A percentile compares a stretch with the other conserved stretches of the same genome.
Conservation (phyloP, 2,797 vertebrate genomes). For the Lateolabrax maculatus region DNA sequence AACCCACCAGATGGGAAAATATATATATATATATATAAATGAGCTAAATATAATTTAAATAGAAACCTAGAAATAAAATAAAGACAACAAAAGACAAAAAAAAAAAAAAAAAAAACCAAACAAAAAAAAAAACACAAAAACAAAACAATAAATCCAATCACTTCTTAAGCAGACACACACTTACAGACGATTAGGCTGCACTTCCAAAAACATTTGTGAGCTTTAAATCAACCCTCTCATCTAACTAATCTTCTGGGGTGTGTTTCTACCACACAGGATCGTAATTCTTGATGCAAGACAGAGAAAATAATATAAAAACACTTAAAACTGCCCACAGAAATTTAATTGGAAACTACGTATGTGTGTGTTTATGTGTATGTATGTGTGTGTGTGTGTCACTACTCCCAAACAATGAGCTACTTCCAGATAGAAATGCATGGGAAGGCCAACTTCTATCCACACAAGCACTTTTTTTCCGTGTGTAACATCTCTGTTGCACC, state of each 20-base stretch:
- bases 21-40: slow-evolving; percentile 57
- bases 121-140: slow-evolving; percentile 68
- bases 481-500: slow-evolving; percentile 56
- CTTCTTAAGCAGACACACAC: slow-evolving; percentile 57
- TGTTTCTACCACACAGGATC: slow-evolving; percentile 72
- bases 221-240: slow-evolving; percentile 46
- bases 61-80: slow-evolving; percentile 77
- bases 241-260: slow-evolving; percentile 44
- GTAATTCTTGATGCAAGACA: slow-evolving; percentile 90
- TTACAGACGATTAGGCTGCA: slow-evolving; percentile 52
- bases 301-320: slow-evolving; percentile 76
- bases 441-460: slow-evolving; percentile 60
- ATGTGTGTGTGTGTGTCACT: slow-evolving; percentile 22
- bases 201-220: slow-evolving; percentile 47
- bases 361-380: slow-evolving; percentile 41
- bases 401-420: slow-evolving; percentile 56
- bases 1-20: slow-evolving; percentile 56
- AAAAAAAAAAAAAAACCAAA: slow-evolving; percentile 77
- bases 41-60: slow-evolving; percentile 83
- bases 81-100: slow-evolving; percentile 45
- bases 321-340: slow-evolving; percentile 76
- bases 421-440: slow-evolving; percentile 51
- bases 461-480: slow-evolving; percentile 38
- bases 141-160: slow-evolving; percentile 54
- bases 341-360: slow-evolving; percentile 64